Conservation (phyloP, 2,888 invertebrate genomes). For the Globia sparganii region DNA sequence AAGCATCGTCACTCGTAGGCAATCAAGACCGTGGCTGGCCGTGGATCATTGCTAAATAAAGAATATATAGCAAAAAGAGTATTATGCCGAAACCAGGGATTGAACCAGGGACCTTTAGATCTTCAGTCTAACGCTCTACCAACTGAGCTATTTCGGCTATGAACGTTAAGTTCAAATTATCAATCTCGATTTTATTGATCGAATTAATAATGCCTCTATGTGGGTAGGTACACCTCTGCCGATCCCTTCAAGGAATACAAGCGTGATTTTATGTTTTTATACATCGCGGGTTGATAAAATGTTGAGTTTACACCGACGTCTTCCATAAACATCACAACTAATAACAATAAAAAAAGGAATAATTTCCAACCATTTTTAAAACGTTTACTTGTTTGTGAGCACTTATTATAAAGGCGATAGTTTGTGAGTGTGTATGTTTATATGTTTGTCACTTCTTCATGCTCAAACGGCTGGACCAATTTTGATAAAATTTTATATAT, state of each 20-base stretch:
- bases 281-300: background rate
- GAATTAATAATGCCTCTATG: background rate
- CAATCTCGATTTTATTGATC: background rate
- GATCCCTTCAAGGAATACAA: background rate
- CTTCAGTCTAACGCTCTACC: constrained; percentile 79
- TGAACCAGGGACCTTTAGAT: constrained; percentile 77
- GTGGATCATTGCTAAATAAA: background rate
- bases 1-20: background rate
- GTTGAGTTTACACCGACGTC: background rate
- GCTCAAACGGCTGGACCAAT: too few relatives aligned
- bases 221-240: too few relatives aligned
- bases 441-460: too few relatives aligned
- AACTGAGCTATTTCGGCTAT: constrained; percentile 77
- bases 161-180: fast-evolving
- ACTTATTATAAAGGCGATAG: too few relatives aligned
- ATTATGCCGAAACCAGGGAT: constrained; percentile 74
- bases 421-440: too few relatives aligned
- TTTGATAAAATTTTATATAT: too few relatives aligned
- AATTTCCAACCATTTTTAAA: too few relatives aligned
- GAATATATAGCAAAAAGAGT: constrained; percentile 21
- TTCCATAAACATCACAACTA: background rate
- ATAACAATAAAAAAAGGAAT: too few relatives aligned
- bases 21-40: background rate
- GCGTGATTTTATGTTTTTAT: background rate
- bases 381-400: too few relatives aligned